These are phyloP conservation scores for Sebastes hubbsi DNA, from an alignment of 2,797 vertebrate genomes.

Conservation along the genomic window DNA sequence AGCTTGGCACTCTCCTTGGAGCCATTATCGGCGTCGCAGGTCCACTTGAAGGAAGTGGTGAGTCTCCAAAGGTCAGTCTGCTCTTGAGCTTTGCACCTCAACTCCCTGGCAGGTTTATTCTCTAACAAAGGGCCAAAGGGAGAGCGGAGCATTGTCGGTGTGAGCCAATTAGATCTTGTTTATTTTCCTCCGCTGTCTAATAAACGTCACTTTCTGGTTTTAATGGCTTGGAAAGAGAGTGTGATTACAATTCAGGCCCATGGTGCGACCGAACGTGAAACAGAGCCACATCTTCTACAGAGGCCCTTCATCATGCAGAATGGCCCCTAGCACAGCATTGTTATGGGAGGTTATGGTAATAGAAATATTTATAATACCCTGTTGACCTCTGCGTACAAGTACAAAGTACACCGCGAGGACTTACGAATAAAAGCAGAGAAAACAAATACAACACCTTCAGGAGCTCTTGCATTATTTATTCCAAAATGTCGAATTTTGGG, in stretches of 20 bases:
- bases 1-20: not conserved
- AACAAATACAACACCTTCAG: constrained; percentile 25
- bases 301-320: constrained; percentile 51
- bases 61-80: constrained; percentile 61
- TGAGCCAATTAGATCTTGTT: constrained; percentile 79
- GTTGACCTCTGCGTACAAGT: constrained; percentile 48
- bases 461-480: constrained; percentile 12
- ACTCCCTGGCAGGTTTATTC: constrained; percentile 58
- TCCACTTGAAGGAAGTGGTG: constrained; percentile 12
- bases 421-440: constrained; percentile 17
- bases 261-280: constrained; percentile 65
- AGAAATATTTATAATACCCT: constrained; percentile 65
- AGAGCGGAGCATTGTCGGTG: constrained; percentile 27
- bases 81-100: constrained; percentile 54
- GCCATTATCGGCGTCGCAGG: constrained; percentile 17
- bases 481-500: not conserved
- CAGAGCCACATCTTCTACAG: constrained; percentile 40
- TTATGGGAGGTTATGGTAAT: constrained; percentile 67
- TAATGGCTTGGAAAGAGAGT: constrained; percentile 77
- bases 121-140: constrained; percentile 49
- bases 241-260: constrained; percentile 72
- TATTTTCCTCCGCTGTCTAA: constrained; percentile 78
- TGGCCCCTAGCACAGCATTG: constrained; percentile 43
- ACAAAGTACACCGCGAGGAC: constrained; percentile 30
- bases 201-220: constrained; percentile 78